phyloP scores from a whole-genome alignment of 1,140 invertebrate species.

The Amyelois transitella region DNA sequence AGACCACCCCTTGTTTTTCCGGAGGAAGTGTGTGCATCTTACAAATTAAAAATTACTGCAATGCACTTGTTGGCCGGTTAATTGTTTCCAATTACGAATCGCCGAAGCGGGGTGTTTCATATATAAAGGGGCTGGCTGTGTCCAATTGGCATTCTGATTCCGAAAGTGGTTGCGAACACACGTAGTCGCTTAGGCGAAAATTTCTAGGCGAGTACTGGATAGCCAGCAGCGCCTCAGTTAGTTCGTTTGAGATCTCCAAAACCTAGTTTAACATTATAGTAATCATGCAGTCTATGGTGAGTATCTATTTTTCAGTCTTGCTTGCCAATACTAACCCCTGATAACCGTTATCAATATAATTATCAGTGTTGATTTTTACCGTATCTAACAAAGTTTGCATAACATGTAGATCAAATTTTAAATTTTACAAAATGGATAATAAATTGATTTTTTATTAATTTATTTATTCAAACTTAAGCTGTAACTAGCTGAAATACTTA shows the following conservation, averaged over 20 bases:
- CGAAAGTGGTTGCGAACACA: constrained; percentile 50
- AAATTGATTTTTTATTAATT: no score
- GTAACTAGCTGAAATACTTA: no score
- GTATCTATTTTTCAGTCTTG: constrained; percentile 16
- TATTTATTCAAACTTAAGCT: no score
- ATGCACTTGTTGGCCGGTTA: constrained; percentile 57
- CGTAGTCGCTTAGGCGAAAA: constrained; percentile 63
- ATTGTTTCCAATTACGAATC: constrained; percentile 66
- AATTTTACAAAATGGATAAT: no score
- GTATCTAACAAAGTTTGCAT: no score
- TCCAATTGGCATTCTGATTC: constrained; percentile 56
- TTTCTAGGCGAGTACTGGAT: constrained; percentile 66
- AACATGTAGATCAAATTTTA: no score
- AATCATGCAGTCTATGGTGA: constrained; percentile 72
- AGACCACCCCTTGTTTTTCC: constrained; percentile 17
- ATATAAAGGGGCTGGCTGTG: constrained; percentile 54
- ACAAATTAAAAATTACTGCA: constrained; percentile 53
- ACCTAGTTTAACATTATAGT: constrained; percentile 42
- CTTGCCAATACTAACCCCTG: background rate
- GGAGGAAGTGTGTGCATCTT: constrained; percentile 34
- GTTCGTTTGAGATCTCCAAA: constrained; percentile 71
- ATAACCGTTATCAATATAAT: no score
- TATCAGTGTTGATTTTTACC: no score
- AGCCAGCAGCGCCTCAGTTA: constrained; percentile 65
- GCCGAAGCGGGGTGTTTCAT: constrained; percentile 52